phyloP scores from a whole-genome alignment of 1,140 invertebrate genomes.

The Bombus breviceps region DNA sequence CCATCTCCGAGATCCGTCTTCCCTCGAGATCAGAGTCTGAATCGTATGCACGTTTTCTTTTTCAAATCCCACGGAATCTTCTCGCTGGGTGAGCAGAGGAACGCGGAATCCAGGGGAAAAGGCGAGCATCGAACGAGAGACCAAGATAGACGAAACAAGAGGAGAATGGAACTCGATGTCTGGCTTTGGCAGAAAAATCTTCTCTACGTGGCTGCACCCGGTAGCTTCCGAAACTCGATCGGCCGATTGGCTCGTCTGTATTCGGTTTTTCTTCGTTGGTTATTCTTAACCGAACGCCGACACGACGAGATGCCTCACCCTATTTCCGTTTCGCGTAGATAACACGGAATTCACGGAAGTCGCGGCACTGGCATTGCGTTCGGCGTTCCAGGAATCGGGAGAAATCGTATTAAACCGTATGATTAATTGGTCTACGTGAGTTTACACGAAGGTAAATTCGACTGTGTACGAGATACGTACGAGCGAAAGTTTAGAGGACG shows the following conservation, averaged over 20 bases:
- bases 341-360: background rate
- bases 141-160: slow-evolving; percentile 36
- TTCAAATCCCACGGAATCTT: slow-evolving; percentile 20
- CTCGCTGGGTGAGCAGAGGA: background rate
- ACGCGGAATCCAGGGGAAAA: background rate
- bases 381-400: background rate
- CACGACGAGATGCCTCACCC: slow-evolving; percentile 6
- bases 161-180: background rate
- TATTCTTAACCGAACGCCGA: slow-evolving; percentile 29
- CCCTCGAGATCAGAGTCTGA: background rate
- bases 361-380: background rate
- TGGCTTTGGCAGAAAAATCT: slow-evolving; percentile 37
- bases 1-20: background rate
- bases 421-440: slow-evolving; percentile 11
- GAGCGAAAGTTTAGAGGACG: background rate
- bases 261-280: slow-evolving; percentile 29
- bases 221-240: background rate
- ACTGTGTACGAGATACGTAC: no score
- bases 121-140: background rate
- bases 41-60: slow-evolving; percentile 12
- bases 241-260: slow-evolving; percentile 10
- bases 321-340: slow-evolving; percentile 39
- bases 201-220: background rate
- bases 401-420: background rate
- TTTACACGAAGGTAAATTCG: background rate